Base-by-base conservation (phyloP, 2,113 vertebrate genomes). In the Leptodactylus fuscus region DNA sequence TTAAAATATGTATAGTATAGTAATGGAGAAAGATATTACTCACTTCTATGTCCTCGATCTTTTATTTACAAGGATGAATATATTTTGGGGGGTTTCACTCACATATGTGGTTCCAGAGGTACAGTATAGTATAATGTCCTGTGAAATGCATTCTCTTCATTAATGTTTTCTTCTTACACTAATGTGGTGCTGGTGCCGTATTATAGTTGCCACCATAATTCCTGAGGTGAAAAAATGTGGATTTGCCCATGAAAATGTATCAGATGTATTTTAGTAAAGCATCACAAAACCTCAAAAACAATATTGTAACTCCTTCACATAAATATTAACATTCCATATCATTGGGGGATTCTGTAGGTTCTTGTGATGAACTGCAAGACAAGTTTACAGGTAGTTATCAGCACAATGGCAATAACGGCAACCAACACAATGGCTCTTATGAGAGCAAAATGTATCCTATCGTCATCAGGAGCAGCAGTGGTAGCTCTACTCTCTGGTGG, bases 301-400 rank as follows among this genome's bases (percentile, higher is more conserved):
- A 29, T 29, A 76, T 71, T 73, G 38, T 53, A 77, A n/a, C 34
- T 32, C 5, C 48, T 46, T 24, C 4, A 27, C 5, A 38, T 20
- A 41, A 34, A 22, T 20, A 20, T 7, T 20, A 32, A 38, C 8
- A 12, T n/a, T 36, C 22, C 5, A 58, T 12, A 12, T 79, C 51
- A 82, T 20, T 82, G 41, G 32, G 46, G 51, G 3, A 82, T 53
- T 49, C 65, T 82, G 67, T 71, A 82, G 18, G 81, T 49, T 24
- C 67, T 82, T 34, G 81, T 82, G 12, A 82, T 27, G 73, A 82
- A 82, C 81, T 82, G 81, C 48, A 82, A 49, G 22, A 82, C 81
- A 20, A 82, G 81, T 55, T 49, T 82, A 18, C 81, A 82, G 49
- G 81, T 82, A 24, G 81, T 38, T 32, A 82, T 53, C 4, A 82